A percentile compares a stretch with the other conserved stretches of the same genome.
These are phyloP conservation scores for Habroteleia sp. DNA, from an alignment of 2,888 invertebrate genomes.

Conservation along the genomic window DNA sequence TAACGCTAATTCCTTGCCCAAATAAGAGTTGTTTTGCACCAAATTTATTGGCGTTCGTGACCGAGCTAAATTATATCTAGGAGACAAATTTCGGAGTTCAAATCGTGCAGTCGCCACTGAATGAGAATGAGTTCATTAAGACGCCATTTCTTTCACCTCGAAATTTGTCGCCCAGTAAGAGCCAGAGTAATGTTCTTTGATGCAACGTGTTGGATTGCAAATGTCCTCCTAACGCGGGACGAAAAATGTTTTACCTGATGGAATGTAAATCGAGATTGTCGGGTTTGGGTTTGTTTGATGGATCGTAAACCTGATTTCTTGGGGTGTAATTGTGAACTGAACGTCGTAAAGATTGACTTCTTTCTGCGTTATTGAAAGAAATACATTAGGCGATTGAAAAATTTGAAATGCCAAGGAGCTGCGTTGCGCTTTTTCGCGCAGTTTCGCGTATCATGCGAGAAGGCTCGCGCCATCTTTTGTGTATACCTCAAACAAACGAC, in stretches of 20 bases:
- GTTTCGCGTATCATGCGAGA: too few species aligned
- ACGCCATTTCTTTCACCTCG: conserved; percentile 34
- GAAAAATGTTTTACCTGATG: conserved; percentile 13
- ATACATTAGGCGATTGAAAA: conserved; percentile 1
- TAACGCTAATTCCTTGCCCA: conserved; percentile 9
- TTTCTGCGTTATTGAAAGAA: neutral
- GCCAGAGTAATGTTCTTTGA: conserved; percentile 7
- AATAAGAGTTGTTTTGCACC: neutral
- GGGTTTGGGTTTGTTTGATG: neutral
- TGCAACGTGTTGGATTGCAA: conserved; percentile 22
- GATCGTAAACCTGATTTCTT: neutral
- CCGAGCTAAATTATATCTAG: neutral
- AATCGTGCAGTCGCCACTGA: conserved; percentile 10
- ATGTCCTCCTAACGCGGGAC: conserved; percentile 6
- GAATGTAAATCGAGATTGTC: conserved; percentile 9
- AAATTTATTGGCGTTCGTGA: neutral
- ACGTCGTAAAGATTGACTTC: neutral
- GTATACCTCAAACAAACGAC: too few species aligned
- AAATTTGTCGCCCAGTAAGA: neutral
- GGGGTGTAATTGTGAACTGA: conserved; percentile 1
- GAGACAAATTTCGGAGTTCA: conserved; percentile 3
- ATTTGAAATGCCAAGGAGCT: conserved; percentile 1
- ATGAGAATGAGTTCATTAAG: conserved; percentile 35
- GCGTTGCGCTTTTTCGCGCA: too few species aligned
- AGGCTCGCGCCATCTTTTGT: too few species aligned